Evolutionary conservation across 2,113 vertebrate species (phyloP).

Genomic region (Ageneiosus marmoratus): DNA sequence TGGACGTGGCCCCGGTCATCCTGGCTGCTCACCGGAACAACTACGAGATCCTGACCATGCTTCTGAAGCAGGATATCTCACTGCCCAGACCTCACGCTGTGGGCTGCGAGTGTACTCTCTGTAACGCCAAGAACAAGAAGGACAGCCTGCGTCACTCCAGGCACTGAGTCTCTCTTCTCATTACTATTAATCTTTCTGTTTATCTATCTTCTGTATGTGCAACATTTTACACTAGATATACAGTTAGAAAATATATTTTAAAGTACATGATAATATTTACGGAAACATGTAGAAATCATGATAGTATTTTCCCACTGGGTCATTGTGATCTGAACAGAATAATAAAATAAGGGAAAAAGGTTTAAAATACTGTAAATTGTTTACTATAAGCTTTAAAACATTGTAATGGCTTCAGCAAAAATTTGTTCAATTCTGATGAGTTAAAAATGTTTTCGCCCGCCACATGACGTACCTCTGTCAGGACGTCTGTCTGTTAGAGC

Average conservation of each 20-base stretch:
- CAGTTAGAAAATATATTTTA: neutral
- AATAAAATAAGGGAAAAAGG: neutral
- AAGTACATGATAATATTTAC: too few species aligned
- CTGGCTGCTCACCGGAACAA: conserved; percentile 98
- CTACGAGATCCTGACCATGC: conserved; percentile 98
- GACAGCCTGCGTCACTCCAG: conserved; percentile 96
- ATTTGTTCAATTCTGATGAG: neutral
- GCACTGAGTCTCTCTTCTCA: conserved; percentile 61
- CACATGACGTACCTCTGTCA: neutral
- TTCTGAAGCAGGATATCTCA: conserved; percentile 96
- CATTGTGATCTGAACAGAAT: neutral
- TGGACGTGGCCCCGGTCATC: conserved; percentile 98
- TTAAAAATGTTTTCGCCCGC: neutral
- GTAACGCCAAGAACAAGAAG: conserved; percentile 98
- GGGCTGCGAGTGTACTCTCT: conserved; percentile 95
- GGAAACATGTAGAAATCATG: neutral
- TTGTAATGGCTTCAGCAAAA: neutral
- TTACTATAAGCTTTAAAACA: neutral
- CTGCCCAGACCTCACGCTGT: conserved; percentile 96
- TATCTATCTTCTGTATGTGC: too few species aligned
- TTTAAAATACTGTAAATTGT: neutral
- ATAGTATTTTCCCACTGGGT: neutral
- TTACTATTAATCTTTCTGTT: neutral
- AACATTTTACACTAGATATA: neutral
- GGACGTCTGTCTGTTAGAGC: neutral